Base-by-base conservation (phyloP, 2,797 vertebrate species). In the Siniperca scherzeri region DNA sequence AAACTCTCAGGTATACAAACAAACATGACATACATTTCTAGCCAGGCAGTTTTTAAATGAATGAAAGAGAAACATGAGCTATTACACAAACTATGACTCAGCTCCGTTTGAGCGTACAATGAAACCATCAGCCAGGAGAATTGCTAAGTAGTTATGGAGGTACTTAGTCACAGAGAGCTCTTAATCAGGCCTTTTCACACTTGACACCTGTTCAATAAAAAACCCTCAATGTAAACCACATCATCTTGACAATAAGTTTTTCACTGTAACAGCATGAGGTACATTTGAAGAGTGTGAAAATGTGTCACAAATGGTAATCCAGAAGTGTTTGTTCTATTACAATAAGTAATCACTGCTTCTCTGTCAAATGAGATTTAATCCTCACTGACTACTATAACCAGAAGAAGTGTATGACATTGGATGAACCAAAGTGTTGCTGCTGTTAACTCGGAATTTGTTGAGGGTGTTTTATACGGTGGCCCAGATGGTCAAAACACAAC, bases 181-280 rank as follows among this genome's bases (percentile, higher is more conserved):
- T 90, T 86, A 75, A 88, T 87, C 78, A 84, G 66, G 30, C 69
- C 69, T 80, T 82, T 84, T 84, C 79, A 86, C 69, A 84, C 80
- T 85, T 81, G 87, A 86, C 83, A 80, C 71, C 74, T 78, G 85
- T 86, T 88, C 75, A 83, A 75, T 67, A 82, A 82, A 83, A 73
- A 82, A 22, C 12, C 46, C 66, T 84, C 81, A 56, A 42, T 80
- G 61, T 65, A 61, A 82, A 72, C 67, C 64, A 50, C 74, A 40
- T 85, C 6, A 69, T 65, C 67, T 85, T 52, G 21, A 88, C 72
- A 73, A 66, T 60, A 62, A 1, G 22, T n/a, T 77, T 77, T 79
- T 74, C 48, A 53, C 21, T 55, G 65, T 22, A 46, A 69, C 66
- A 55, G 40, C 6, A 44, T 56, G 70, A 75, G 33, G 52, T n/a